Evolutionary conservation across 53 echinoderm and acorn worm genomes (phyloP).

Genomic region (Zoroaster sp.): DNA sequence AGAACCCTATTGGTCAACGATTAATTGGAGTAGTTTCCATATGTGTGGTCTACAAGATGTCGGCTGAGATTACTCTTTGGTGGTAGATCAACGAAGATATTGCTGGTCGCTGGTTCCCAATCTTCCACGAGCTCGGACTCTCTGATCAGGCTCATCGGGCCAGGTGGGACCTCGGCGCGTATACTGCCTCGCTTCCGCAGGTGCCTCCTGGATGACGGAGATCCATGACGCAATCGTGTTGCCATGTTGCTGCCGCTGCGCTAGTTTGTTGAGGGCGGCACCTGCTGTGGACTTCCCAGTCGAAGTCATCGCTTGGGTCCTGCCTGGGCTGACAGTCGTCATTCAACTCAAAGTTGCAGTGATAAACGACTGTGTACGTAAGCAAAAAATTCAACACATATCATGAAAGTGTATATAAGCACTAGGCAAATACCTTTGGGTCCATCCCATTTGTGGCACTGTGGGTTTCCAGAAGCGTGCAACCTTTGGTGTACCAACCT

Average conservation of each 20-base stretch:
- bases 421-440: no score
- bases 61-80: not conserved
- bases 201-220: not conserved
- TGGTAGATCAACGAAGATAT: conserved; percentile 4
- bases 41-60: conserved; percentile 28
- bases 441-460: no score
- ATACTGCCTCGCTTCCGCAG: conserved; percentile 8
- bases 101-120: not conserved
- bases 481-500: no score
- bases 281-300: conserved; percentile 67
- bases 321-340: conserved; percentile 72
- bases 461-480: no score
- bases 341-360: conserved; percentile 74
- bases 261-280: not conserved
- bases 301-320: conserved; percentile 71
- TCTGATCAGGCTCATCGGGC: not conserved
- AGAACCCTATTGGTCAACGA: no score
- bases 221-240: not conserved
- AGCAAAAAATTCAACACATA: not conserved
- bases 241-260: not conserved
- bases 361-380: conserved; percentile 56
- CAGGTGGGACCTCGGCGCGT: not conserved
- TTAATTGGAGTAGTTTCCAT: conserved; percentile 18
- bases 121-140: not conserved
- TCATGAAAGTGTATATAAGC: not conserved